phyloP scores from a whole-genome alignment of 30 jellyfish, hydroid and myxozoan genomes.

The Turritopsis dohrnii region DNA sequence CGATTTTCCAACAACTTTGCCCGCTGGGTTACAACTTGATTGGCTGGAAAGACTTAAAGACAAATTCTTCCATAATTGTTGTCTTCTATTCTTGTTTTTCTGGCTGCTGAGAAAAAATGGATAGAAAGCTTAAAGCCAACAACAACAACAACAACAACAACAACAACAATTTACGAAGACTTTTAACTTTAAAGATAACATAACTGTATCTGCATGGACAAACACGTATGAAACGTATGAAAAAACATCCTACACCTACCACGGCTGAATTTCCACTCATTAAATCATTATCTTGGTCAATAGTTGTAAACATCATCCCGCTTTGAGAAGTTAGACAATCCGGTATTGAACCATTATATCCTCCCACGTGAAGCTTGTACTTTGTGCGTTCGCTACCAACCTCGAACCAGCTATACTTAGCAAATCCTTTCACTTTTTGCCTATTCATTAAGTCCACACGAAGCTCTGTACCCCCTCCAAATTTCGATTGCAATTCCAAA shows the following conservation, averaged over 20 bases:
- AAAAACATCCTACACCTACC: background rate
- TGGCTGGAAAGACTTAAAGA: too few relatives aligned
- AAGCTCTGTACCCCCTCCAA: background rate
- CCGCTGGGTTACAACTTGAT: too few relatives aligned
- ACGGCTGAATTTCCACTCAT: background rate
- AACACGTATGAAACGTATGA: too few relatives aligned
- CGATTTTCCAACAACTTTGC: too few relatives aligned
- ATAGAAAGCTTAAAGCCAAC: too few relatives aligned
- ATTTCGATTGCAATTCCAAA: background rate
- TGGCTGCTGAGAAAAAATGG: too few relatives aligned
- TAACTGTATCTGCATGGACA: too few relatives aligned
- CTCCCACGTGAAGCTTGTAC: background rate
- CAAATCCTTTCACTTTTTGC: background rate
- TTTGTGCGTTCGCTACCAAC: background rate
- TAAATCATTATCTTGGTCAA: background rate
- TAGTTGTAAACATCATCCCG: background rate
- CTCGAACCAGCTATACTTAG: background rate
- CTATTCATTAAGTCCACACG: background rate
- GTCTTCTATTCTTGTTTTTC: too few relatives aligned
- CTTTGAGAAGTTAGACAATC: background rate
- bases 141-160: too few relatives aligned
- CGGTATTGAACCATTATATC: background rate
- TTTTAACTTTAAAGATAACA: background rate
- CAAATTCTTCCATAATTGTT: too few relatives aligned
- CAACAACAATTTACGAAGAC: background rate